phyloP scores from a whole-genome alignment of 53 echinoderm and acorn worm species.

The Temnopleurus reevesii region DNA sequence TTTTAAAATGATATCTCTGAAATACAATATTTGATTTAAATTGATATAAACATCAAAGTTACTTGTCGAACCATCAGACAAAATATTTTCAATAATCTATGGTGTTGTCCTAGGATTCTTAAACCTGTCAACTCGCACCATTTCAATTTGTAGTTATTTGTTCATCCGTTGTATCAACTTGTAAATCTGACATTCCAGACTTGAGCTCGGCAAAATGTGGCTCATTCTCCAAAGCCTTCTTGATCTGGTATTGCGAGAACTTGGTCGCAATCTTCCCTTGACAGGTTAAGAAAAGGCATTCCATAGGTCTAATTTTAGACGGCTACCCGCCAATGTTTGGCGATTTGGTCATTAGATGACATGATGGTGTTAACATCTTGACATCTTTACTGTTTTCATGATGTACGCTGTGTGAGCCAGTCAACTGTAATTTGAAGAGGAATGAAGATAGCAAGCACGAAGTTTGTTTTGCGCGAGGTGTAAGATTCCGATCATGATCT shows the following conservation, averaged over 20 bases:
- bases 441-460: too few species aligned
- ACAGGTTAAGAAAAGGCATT: background rate
- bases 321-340: background rate
- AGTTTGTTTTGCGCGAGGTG: too few species aligned
- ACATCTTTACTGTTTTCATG: background rate
- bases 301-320: background rate
- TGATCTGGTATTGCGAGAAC: background rate
- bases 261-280: slow-evolving; percentile 13
- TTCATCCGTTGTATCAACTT: slow-evolving; percentile 1
- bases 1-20: too few species aligned
- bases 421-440: too few species aligned
- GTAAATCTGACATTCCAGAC: background rate
- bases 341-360: background rate
- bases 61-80: too few species aligned
- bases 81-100: background rate
- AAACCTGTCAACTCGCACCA: background rate
- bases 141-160: background rate
- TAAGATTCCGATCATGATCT: too few species aligned
- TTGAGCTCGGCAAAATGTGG: background rate
- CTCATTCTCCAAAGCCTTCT: background rate
- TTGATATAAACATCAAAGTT: too few species aligned
- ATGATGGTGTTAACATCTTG: background rate
- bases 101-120: background rate
- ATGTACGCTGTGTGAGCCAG: background rate
- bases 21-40: too few species aligned